These are phyloP conservation scores for Aphelocoma coerulescens DNA, from an alignment of 2,113 vertebrate genomes.

Conservation along the genomic window DNA sequence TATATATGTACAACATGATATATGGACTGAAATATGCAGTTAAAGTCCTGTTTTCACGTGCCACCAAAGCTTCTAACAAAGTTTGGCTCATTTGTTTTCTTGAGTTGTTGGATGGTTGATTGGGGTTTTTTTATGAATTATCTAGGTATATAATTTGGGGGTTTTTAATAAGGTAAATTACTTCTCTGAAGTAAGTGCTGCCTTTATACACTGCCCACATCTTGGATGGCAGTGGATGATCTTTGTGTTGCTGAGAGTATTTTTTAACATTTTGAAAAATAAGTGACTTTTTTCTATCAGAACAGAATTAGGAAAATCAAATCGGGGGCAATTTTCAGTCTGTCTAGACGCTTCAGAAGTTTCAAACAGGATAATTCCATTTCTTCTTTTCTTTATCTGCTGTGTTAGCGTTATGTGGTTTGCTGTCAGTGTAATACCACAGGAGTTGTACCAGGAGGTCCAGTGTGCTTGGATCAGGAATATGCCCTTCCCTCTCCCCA, in stretches of 20 bases:
- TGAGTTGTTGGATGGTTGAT: background rate
- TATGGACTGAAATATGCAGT: background rate
- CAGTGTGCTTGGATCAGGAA: background rate
- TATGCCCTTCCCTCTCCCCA: background rate
- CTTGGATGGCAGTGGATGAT: background rate
- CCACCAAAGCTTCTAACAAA: background rate
- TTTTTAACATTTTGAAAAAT: background rate
- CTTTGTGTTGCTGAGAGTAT: background rate
- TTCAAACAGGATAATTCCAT: background rate
- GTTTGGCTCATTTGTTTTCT: background rate
- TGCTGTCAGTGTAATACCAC: background rate
- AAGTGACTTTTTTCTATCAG: background rate
- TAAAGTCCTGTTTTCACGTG: background rate
- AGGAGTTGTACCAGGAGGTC: background rate
- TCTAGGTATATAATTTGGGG: background rate
- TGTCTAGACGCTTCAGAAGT: background rate
- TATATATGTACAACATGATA: fast-evolving
- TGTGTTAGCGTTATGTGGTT: background rate
- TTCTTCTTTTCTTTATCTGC: background rate
- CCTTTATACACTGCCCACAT: background rate
- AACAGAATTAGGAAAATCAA: background rate
- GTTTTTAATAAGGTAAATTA: background rate
- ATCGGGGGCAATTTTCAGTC: background rate
- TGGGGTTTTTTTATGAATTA: background rate
- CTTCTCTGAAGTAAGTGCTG: background rate